Percentiles rank a stretch among this genome's conserved stretches.
These are phyloP conservation scores for Naja naja DNA, from an alignment of 2,113 vertebrate genomes.

Conservation along the genomic window DNA sequence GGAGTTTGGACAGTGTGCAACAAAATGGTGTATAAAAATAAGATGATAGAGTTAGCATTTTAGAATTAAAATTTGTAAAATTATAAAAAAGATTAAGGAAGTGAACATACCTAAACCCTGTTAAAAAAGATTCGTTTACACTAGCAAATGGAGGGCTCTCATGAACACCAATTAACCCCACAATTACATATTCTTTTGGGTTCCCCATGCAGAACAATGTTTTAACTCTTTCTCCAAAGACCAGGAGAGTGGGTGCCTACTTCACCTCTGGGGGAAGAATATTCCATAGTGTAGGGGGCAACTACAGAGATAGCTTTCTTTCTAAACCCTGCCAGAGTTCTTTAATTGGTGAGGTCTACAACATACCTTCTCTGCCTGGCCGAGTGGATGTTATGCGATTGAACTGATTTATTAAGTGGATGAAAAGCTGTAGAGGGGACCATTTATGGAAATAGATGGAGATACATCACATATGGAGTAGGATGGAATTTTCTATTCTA, in stretches of 20 bases:
- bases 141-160: too few relatives aligned
- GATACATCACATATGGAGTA: not conserved
- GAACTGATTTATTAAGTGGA: not conserved
- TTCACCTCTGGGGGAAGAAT: not conserved
- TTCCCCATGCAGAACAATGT: not conserved
- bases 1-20: not conserved
- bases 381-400: not conserved
- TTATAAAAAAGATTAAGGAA: not conserved
- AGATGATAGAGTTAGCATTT: not conserved
- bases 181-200: not conserved
- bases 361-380: not conserved
- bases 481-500: not conserved
- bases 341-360: not conserved
- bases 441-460: not conserved
- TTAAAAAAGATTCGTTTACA: not conserved
- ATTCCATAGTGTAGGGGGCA: not conserved
- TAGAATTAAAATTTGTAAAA: not conserved
- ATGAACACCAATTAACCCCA: not conserved
- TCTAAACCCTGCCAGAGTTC: not conserved
- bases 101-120: not conserved
- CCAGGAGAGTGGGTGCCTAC: not conserved
- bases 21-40: not conserved
- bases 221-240: not conserved
- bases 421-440: not conserved
- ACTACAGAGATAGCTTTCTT: too few relatives aligned